Conservation (phyloP, 1,140 invertebrate genomes). For the Drosophila ohnishii region DNA sequence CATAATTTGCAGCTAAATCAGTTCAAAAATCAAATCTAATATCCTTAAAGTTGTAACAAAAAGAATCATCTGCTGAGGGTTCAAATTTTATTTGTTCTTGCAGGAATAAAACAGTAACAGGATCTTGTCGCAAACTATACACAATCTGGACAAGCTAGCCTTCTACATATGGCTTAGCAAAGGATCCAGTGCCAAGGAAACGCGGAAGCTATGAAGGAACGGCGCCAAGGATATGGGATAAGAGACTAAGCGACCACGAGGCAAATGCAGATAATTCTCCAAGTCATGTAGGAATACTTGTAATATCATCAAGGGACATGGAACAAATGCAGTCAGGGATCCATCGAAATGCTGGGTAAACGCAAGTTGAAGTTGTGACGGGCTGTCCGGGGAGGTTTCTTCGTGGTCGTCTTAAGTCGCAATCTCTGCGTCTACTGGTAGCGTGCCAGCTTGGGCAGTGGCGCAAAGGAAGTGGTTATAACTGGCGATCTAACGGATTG, state of each 20-base stretch:
- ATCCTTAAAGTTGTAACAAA: no score
- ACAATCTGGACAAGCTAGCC: constrained; percentile 22
- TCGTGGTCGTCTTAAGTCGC: constrained; percentile 21
- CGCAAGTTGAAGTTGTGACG: constrained; percentile 25
- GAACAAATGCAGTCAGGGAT: constrained; percentile 53
- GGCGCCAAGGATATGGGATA: constrained; percentile 1
- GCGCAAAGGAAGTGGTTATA: constrained; percentile 45
- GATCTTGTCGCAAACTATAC: constrained; percentile 18
- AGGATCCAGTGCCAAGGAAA: constrained; percentile 11
- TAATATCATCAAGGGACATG: constrained; percentile 40
- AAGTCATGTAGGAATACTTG: constrained; percentile 33
- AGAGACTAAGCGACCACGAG: constrained; percentile 20
- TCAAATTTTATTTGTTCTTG: constrained; percentile 43
- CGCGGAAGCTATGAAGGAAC: constrained; percentile 13
- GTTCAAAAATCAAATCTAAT: no score
- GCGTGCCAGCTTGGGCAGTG: constrained; percentile 58
- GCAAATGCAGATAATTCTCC: constrained; percentile 20
- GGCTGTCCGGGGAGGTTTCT: constrained; percentile 20
- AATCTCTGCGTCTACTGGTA: constrained; percentile 49
- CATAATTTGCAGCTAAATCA: neutral
- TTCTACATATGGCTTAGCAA: constrained; percentile 20
- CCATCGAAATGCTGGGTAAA: constrained; percentile 53
- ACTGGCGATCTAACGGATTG: constrained; percentile 15
- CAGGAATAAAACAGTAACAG: constrained; percentile 35
- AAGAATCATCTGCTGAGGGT: constrained; percentile 1